These are phyloP conservation scores for Acanthiza pusilla DNA, from an alignment of 2,797 vertebrate species.

Conservation along the genomic window DNA sequence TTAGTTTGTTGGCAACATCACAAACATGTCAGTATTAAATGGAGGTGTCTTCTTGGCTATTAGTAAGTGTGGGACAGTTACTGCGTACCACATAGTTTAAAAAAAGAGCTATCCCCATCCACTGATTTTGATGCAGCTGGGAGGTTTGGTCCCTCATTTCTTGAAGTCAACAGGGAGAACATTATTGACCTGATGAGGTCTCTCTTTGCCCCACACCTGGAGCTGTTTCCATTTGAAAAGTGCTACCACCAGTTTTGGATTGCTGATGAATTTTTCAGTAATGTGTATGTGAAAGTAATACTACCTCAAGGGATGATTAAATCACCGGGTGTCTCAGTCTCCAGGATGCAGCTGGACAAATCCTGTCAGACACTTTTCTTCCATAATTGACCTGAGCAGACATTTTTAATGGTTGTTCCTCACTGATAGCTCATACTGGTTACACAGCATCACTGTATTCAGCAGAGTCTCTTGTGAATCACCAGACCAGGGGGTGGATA, in stretches of 20 bases:
- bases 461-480: background rate
- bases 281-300: background rate
- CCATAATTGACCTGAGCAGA: background rate
- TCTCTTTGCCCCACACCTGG: background rate
- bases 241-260: background rate
- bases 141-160: background rate
- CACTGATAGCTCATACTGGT: accelerated
- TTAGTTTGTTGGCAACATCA: background rate
- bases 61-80: background rate
- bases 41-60: background rate
- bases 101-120: background rate
- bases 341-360: background rate
- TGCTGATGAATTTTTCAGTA: background rate
- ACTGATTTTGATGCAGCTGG: background rate
- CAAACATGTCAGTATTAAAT: background rate
- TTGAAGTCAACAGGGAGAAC: background rate
- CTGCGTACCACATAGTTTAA: background rate
- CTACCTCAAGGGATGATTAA: background rate
- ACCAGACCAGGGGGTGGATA: background rate
- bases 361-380: background rate
- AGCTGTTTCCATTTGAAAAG: background rate
- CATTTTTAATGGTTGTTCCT: background rate
- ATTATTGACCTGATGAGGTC: accelerated
- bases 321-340: background rate
- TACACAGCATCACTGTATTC: accelerated